Percentiles rank a stretch among this genome's conserved stretches.
phyloP scores from a whole-genome alignment of 2,888 invertebrate species.

The Pycnomerus fuliginosus region DNA sequence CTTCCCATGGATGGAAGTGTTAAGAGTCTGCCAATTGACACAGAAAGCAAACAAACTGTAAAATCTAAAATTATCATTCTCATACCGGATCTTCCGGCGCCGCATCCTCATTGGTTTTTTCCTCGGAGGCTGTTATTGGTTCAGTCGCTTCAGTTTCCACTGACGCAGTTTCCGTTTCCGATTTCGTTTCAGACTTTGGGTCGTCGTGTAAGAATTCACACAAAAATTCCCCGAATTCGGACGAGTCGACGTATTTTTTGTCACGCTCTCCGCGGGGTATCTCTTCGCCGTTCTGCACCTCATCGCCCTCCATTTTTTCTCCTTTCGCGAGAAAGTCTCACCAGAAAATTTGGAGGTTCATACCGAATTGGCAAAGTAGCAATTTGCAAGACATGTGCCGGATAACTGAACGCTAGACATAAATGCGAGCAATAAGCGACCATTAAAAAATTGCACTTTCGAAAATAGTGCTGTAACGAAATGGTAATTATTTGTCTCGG shows the following conservation, averaged over 20 bases:
- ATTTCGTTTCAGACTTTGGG: slow-evolving; percentile 3
- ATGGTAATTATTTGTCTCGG: slow-evolving; percentile 20
- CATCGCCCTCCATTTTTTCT: not conserved
- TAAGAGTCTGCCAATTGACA: too few species aligned
- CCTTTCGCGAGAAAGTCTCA: slow-evolving; percentile 20
- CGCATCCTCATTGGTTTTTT: slow-evolving; percentile 1
- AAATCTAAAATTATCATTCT: too few species aligned
- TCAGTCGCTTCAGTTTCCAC: too few species aligned
- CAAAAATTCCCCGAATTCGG: slow-evolving; percentile 12
- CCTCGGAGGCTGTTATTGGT: too few species aligned
- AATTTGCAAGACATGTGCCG: slow-evolving; percentile 16
- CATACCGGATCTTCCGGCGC: not conserved
- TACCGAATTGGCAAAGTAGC: slow-evolving; percentile 14
- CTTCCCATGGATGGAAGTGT: too few species aligned
- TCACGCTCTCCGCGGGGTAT: slow-evolving; percentile 15
- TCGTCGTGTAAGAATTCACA: slow-evolving; percentile 17
- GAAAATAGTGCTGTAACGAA: slow-evolving; percentile 9
- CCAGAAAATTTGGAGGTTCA: slow-evolving; percentile 5
- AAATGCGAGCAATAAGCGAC: slow-evolving; percentile 11
- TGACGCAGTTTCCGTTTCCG: too few species aligned
- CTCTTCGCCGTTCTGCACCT: slow-evolving; percentile 13
- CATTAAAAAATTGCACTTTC: slow-evolving; percentile 19
- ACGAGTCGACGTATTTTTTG: slow-evolving; percentile 13
- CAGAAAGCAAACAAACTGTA: too few species aligned
- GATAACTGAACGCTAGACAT: slow-evolving; percentile 11